These are phyloP conservation scores for Clepsis dumicolana DNA, from an alignment of 2,888 invertebrate species.

Conservation along the genomic window DNA sequence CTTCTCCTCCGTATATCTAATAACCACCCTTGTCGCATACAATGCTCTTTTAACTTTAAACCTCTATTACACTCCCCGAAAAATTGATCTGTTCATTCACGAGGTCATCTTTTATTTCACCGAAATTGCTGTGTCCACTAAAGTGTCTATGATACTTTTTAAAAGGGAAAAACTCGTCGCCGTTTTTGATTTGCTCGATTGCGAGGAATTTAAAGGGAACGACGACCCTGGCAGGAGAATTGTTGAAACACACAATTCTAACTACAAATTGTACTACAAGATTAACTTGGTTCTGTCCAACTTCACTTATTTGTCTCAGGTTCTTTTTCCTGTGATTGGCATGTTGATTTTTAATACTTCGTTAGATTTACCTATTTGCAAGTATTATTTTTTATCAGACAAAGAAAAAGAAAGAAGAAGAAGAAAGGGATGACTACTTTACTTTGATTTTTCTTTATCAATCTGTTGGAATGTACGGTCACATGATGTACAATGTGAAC, in stretches of 20 bases:
- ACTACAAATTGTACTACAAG: slow-evolving; percentile 59
- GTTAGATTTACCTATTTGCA: slow-evolving; percentile 67
- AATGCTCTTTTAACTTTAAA: slow-evolving; percentile 66
- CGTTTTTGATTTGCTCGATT: slow-evolving; percentile 64
- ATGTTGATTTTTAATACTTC: slow-evolving; percentile 56
- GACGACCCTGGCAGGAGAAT: slow-evolving; percentile 56
- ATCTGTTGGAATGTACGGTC: slow-evolving; percentile 66
- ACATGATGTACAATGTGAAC: slow-evolving; percentile 71
- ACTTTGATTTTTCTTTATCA: slow-evolving; percentile 65
- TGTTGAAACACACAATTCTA: slow-evolving; percentile 52
- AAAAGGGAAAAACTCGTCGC: slow-evolving; percentile 61
- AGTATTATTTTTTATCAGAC: slow-evolving; percentile 72
- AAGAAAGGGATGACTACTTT: slow-evolving; percentile 60
- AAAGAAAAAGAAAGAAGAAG: no score
- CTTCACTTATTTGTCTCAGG: slow-evolving; percentile 56
- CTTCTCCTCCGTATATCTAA: slow-evolving; percentile 61
- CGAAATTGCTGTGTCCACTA: slow-evolving; percentile 52
- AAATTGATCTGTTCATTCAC: slow-evolving; percentile 64
- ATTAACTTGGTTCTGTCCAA: slow-evolving; percentile 54
- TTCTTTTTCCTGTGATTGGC: slow-evolving; percentile 58
- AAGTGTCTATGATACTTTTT: slow-evolving; percentile 64
- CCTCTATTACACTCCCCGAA: slow-evolving; percentile 64
- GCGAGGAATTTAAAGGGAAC: slow-evolving; percentile 60
- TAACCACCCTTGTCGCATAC: slow-evolving; percentile 58
- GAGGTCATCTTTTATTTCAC: slow-evolving; percentile 64